Evolutionary conservation across 37 sponge, comb jelly and placozoan species (phyloP), one percentile per base, ranked within the genome.

Genomic region (Ephydatia muelleri): DNA sequence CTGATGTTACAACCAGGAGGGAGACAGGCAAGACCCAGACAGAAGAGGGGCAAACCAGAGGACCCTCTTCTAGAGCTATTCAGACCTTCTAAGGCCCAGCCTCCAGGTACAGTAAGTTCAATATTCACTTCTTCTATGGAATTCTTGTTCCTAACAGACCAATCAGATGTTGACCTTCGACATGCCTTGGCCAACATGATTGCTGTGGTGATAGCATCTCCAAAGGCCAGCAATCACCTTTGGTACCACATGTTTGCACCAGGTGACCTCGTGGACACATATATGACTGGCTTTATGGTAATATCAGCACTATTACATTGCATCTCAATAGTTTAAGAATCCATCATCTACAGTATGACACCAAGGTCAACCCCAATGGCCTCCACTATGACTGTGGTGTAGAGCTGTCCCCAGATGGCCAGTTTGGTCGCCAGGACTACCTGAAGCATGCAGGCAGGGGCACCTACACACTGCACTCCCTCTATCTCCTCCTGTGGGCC

Each of bases 391-490:
- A 94, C 89, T 94, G 95, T 83, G 95, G 95, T 16, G 87, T 90
- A 19, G 95, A 94, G 80, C 82, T 96, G 65, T 86, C 89, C n/a
- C 86, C 87, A n/a, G 97, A 97, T 11, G 97, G 97, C 6, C 77
- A 90, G 79, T 97, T 77, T 88, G 97, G 95, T 2, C 82, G 97
- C 0, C 88, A 88, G 32, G 97, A 94, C 81, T 97, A 97, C 84
- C 67, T 47, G 19, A 82, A 84, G 31, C 91, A 92, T 84, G 88
- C 90, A 77, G 48, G 80, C 22, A 67, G 94, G 27, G 93, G 90
- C 27, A 95, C 90, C 3, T 88, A 91, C 91, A 86, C 91, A n/a
- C 93, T 97, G 29, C 97, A 94, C 79, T 97, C 97, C 6, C 86
- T 89, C 84, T 94, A 97, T 72, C 88, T 97, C 64, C 38, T 97